phyloP scores from a whole-genome alignment of 2,797 vertebrate species.

The Psittacula echo region DNA sequence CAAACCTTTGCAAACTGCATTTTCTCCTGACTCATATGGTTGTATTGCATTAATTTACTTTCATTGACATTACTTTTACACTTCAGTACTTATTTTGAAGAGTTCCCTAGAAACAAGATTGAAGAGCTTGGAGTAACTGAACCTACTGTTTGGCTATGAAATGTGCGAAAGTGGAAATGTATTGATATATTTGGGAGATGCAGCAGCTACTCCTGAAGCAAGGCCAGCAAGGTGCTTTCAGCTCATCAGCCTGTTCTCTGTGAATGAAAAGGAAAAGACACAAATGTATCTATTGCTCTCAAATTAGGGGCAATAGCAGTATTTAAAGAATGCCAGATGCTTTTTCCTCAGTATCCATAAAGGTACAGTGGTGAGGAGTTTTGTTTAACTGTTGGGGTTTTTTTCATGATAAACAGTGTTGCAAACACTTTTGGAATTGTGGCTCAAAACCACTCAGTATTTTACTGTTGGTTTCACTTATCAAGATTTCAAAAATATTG shows the following conservation, averaged over 20 bases:
- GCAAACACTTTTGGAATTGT: background rate
- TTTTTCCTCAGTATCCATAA: background rate
- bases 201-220: background rate
- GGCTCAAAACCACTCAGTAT: background rate
- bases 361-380: background rate
- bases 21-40: background rate
- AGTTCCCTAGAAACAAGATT: background rate
- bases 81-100: background rate
- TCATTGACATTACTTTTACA: background rate
- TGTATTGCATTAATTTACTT: background rate
- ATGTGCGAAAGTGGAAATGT: background rate
- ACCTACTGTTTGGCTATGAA: background rate
- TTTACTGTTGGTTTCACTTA: background rate
- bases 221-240: background rate
- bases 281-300: background rate
- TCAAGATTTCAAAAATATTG: background rate
- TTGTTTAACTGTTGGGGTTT: background rate
- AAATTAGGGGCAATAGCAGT: background rate
- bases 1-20: background rate
- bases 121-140: background rate
- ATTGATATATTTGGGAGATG: background rate
- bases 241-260: background rate
- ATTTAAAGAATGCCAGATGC: background rate
- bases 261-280: background rate
- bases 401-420: background rate